These are phyloP conservation scores for Seira sanloemensis DNA, from an alignment of 2,888 invertebrate species.

Conservation along the genomic window DNA sequence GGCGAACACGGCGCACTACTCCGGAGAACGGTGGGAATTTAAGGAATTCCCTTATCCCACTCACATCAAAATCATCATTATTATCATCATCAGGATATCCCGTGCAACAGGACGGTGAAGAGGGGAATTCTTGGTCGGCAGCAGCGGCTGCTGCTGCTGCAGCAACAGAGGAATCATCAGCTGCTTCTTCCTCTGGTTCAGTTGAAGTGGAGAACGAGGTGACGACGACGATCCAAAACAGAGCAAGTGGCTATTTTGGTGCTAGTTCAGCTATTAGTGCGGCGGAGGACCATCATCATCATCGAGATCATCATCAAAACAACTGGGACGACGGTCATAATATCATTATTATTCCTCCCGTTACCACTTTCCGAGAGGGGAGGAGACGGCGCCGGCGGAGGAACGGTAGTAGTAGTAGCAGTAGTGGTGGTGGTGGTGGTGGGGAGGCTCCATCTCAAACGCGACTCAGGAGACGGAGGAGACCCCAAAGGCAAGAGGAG, in stretches of 20 bases:
- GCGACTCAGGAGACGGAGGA: slow-evolving; percentile 26
- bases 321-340: not conserved
- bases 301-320: slow-evolving; percentile 19
- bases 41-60: not conserved
- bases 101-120: not conserved
- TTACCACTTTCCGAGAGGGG: not conserved
- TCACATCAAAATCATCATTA: too few relatives aligned
- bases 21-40: not conserved
- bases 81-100: not conserved
- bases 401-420: not conserved
- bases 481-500: not conserved
- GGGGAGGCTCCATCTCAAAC: slow-evolving; percentile 3
- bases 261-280: not conserved
- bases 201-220: not conserved
- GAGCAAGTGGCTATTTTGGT: slow-evolving; percentile 48
- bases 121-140: not conserved
- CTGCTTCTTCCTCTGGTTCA: not conserved
- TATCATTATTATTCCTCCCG: not conserved
- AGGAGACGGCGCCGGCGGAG: not conserved
- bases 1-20: not conserved
- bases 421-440: slow-evolving; percentile 18
- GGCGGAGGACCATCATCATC: not conserved
- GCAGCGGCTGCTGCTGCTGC: not conserved
- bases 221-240: not conserved
- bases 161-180: not conserved